Evolutionary conservation across 2,113 vertebrate genomes (phyloP).

Genomic region (Patagioenas fasciata): DNA sequence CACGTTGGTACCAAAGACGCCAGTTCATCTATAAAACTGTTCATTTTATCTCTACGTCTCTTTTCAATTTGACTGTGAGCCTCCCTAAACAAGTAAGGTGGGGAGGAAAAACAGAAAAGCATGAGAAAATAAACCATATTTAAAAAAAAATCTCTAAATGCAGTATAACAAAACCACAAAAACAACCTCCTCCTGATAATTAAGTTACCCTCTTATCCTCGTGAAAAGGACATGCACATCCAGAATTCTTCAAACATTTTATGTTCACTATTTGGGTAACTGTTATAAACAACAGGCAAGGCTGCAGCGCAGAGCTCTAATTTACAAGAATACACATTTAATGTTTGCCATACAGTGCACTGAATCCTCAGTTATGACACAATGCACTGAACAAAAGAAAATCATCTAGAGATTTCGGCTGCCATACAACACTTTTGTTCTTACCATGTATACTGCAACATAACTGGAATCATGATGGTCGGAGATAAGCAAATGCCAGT

Average conservation of each 20-base stretch:
- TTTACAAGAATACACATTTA: not conserved
- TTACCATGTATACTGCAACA: not conserved
- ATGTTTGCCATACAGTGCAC: not conserved
- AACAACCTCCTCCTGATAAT: not conserved
- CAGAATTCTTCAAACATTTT: not conserved
- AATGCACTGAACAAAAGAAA: not conserved
- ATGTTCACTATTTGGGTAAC: not conserved
- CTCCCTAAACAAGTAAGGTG: slow-evolving; percentile 78
- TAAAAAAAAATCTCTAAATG: not conserved
- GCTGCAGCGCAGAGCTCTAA: not conserved
- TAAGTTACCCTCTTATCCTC: not conserved
- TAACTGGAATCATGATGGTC: not conserved
- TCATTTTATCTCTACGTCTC: slow-evolving; percentile 97
- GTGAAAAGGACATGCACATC: not conserved
- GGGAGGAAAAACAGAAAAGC: not conserved
- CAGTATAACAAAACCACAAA: not conserved
- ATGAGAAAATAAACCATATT: not conserved
- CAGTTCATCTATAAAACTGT: slow-evolving; percentile 98
- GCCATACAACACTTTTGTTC: not conserved
- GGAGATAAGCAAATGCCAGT: not conserved
- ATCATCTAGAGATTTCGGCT: not conserved
- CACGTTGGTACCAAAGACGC: slow-evolving; percentile 96
- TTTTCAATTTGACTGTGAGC: slow-evolving; percentile 99
- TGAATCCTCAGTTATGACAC: not conserved
- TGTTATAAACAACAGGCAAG: not conserved